These are phyloP conservation scores for Acrossocheilus wenchowensis DNA, from an alignment of 2,797 vertebrate genomes.

Conservation along the genomic window DNA sequence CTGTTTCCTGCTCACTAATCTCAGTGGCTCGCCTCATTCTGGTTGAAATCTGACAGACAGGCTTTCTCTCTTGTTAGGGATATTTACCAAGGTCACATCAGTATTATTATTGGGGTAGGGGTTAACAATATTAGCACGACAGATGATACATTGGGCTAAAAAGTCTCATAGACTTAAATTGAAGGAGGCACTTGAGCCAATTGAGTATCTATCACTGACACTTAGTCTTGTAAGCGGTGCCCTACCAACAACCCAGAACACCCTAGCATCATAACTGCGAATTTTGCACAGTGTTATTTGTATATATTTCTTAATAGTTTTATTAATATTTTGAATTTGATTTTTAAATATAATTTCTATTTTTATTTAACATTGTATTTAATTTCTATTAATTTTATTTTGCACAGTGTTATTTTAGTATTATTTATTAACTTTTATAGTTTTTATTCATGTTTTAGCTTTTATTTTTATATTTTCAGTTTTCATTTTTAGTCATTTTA, in stretches of 20 bases:
- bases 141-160: background rate
- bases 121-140: background rate
- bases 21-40: background rate
- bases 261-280: background rate
- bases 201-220: too few species aligned
- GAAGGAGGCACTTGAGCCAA: background rate
- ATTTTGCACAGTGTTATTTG: background rate
- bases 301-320: background rate
- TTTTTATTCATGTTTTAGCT: background rate
- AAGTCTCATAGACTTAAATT: background rate
- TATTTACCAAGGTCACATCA: background rate
- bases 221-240: too few species aligned
- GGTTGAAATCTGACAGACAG: background rate
- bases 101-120: background rate
- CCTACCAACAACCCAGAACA: too few species aligned
- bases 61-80: background rate
- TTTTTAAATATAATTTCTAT: background rate
- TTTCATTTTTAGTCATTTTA: background rate
- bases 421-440: background rate
- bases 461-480: background rate
- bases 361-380: background rate
- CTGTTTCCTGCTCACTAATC: background rate
- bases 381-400: background rate
- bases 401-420: background rate
- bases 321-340: background rate